Base-by-base conservation (phyloP, 1,140 invertebrate species). In the Hyposmocoma kahamanoa region DNA sequence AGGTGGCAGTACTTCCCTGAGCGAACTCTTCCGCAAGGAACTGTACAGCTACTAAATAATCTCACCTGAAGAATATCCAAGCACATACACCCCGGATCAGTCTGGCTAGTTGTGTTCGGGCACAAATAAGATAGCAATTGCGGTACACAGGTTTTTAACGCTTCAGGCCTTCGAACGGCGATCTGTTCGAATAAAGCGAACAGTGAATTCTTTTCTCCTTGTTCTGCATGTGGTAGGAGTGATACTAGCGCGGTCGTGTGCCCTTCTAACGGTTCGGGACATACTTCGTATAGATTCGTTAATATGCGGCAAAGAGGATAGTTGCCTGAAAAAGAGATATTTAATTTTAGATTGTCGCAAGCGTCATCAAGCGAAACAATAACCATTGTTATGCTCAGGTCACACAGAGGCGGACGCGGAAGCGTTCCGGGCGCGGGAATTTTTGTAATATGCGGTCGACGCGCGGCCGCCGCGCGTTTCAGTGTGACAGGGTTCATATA, bases 231-330 rank as follows among this genome's bases (percentile, higher is more conserved):
- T 1, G 93, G 91, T 21, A 97, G 82, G 13, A 97, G 84, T 0
- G 92, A 91, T 0, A 96, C 92, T 19, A 98, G 84, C 17, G 93
- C 92, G 73, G 94, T 91, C 2, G 95, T 91, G 85, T 96, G 93
- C 3, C 94, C 94, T 53, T 95, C 91, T 30, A 97, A 90, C 1
- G 94, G 92, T 64, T 96, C 93, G 13, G 92, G 92, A 48, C 94
- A 95, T 6, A 96, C 92, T 63, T 92, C 90, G 83, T 97, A 97
- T 18, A 97, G 91, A 80, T 96, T 95, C 0, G 95, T 95, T 36
- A 97, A 87, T 17, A 97, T 94, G 42, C 94, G 87, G 47, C 94
- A 92, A 13, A 97, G 85, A 0, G 93, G 91, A 74, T 96, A 96
- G 84, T 97, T 97, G 45, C 91, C 93, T 95, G 59, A 21, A 84